Evolutionary conservation across 2,888 invertebrate genomes (phyloP), one percentile per base, ranked within the genome.

Genomic region (Caenorhabditis doughertyi): DNA sequence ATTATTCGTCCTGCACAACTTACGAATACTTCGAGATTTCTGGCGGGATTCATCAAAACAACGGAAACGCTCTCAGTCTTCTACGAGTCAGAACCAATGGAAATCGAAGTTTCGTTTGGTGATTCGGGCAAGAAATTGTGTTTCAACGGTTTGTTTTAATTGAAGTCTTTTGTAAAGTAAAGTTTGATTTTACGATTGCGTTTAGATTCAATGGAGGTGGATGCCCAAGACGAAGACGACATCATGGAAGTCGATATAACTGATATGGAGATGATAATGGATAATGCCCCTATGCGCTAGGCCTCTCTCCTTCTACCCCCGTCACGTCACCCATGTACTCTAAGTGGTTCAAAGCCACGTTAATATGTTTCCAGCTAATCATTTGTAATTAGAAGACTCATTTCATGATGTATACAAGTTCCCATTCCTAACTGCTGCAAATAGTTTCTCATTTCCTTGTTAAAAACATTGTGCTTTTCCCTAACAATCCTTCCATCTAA

Each of bases 201-300:
- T 56, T 27, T 9, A 60, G 60, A 60, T 42, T 42, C 42, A n/a
- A 60, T 60, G 60, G 60, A 60, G 42, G n/a, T 60, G 25, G 60
- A 60, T 27, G n/a, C 9, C 23, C 42, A 60, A 1, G 60, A 60
- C 23, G 60, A 60, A 1, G 60, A 60, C 42, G 60, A 60, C 3
- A 23, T 8, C 7, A 60, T 60, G 60, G 60, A 60, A 27, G 42
- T 60, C 0, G 60, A 60, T 23, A 9, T 27, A 7, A 60, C n/a
- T 42, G 60, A 60, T 8, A 42, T 39, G 25, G 60, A 60, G 16
- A 60, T 7, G 2, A 25, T 60, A 5, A 60, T 60, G 60, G 60
- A 60, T 42, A 42, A 42, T 23, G 42, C 42, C 27, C 42, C 60
- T 27, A 44, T 42, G 42, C 42, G 42, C 16, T 60, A 23, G 42